These are phyloP conservation scores for Hermaeophaga mercurialis DNA, from an alignment of 2,888 invertebrate genomes.

Conservation along the genomic window DNA sequence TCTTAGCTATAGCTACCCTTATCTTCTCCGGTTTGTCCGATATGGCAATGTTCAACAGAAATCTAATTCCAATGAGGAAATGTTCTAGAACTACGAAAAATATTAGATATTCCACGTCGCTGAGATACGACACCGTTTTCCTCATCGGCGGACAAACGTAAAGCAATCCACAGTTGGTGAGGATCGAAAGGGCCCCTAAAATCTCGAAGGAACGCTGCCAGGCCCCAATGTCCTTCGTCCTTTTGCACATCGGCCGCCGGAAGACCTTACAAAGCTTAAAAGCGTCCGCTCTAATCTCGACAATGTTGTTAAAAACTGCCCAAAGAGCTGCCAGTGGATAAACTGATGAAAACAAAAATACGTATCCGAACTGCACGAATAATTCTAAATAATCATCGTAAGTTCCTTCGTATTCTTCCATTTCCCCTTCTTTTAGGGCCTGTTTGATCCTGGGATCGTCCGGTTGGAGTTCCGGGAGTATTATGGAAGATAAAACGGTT, in stretches of 20 bases:
- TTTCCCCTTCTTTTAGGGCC: slow-evolving; percentile 54
- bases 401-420: slow-evolving; percentile 75
- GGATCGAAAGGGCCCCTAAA: slow-evolving; percentile 69
- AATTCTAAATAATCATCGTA: slow-evolving; percentile 80
- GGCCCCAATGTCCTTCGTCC: slow-evolving; percentile 74
- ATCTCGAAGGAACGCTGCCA: slow-evolving; percentile 77
- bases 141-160: slow-evolving; percentile 70
- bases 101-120: slow-evolving; percentile 61
- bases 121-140: slow-evolving; percentile 41
- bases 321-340: slow-evolving; percentile 77
- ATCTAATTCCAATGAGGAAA: slow-evolving; percentile 67
- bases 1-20: slow-evolving; percentile 65
- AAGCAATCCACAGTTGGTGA: slow-evolving; percentile 76
- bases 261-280: slow-evolving; percentile 75
- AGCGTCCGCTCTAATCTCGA: slow-evolving; percentile 75
- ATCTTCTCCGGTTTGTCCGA: slow-evolving; percentile 74
- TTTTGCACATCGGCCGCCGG: slow-evolving; percentile 69
- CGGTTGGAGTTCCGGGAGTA: slow-evolving; percentile 54
- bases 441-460: slow-evolving; percentile 60
- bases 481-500: slow-evolving; percentile 25
- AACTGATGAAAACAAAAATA: slow-evolving; percentile 76
- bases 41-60: slow-evolving; percentile 69
- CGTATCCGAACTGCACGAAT: slow-evolving; percentile 80
- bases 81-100: slow-evolving; percentile 74
- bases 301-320: slow-evolving; percentile 74